Conservation (phyloP, 2,888 invertebrate species). For the Ennomos quercinarius region DNA sequence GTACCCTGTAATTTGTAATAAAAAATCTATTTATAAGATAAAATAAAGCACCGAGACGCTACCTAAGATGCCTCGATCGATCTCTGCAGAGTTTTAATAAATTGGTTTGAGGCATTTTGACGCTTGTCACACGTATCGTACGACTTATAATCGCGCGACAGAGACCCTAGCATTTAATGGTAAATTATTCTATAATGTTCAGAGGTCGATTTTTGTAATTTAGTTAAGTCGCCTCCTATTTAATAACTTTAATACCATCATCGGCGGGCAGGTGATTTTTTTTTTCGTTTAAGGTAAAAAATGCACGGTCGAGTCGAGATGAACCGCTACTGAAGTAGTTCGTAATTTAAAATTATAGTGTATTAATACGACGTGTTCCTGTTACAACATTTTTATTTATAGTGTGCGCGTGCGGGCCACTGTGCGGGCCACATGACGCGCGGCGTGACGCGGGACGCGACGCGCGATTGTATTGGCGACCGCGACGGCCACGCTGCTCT, state of each 20-base stretch:
- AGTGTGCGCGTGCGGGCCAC: constrained; percentile 64
- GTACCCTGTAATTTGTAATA: constrained; percentile 85
- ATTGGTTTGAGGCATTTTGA: constrained; percentile 74
- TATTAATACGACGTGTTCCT: constrained; percentile 73
- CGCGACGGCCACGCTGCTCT: constrained; percentile 47
- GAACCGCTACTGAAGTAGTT: constrained; percentile 82
- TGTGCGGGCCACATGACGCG: constrained; percentile 37
- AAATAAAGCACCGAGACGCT: constrained; percentile 81
- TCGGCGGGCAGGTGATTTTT: constrained; percentile 80
- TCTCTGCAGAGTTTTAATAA: constrained; percentile 76
- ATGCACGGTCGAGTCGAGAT: constrained; percentile 49
- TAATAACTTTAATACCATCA: constrained; percentile 76
- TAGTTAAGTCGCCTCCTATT: constrained; percentile 84
- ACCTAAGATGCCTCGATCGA: constrained; percentile 82
- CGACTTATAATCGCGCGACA: constrained; percentile 70
- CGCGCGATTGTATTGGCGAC: constrained; percentile 49
- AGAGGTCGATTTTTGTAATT: constrained; percentile 83
- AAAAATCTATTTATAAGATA: constrained; percentile 85
- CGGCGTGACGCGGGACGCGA: constrained; percentile 37
- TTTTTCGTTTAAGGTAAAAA: constrained; percentile 64
- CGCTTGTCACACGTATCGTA: constrained; percentile 75
- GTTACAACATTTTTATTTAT: constrained; percentile 74
- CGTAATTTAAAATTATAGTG: constrained; percentile 80
- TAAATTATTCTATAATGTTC: constrained; percentile 81
- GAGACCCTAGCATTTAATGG: constrained; percentile 55